Evolutionary conservation across 2,888 invertebrate genomes (phyloP).

Genomic region (Gryllus longicercus): DNA sequence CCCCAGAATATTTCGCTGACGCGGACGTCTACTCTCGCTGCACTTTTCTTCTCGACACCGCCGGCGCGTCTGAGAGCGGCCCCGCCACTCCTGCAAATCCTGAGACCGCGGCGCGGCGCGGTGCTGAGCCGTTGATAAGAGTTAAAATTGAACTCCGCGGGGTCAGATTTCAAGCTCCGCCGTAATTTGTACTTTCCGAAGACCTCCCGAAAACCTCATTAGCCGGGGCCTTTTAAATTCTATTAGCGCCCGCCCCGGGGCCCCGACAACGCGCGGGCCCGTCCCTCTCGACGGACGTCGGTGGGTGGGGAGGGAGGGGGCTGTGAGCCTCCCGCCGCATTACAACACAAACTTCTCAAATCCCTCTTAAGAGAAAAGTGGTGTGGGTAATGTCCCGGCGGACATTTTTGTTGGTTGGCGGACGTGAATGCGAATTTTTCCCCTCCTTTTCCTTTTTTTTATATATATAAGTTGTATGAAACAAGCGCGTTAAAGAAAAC

Average conservation of each 20-base stretch:
- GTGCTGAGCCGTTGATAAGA: not conserved
- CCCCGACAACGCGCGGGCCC: not conserved
- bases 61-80: not conserved
- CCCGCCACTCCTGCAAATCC: not conserved
- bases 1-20: slow-evolving; percentile 6
- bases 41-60: not conserved
- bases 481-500: not conserved
- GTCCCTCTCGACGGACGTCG: too few relatives aligned
- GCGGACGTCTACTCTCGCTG: not conserved
- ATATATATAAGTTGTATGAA: slow-evolving; percentile 23
- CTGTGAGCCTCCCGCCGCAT: not conserved
- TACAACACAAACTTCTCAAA: slow-evolving; percentile 18
- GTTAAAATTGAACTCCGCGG: not conserved
- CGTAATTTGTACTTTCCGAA: slow-evolving; percentile 1
- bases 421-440: slow-evolving; percentile 29
- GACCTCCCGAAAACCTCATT: not conserved
- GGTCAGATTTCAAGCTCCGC: slow-evolving; percentile 17
- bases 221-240: not conserved
- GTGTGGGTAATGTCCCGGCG: slow-evolving; percentile 25
- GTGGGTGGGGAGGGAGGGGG: not conserved
- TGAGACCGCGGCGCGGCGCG: not conserved
- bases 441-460: not conserved
- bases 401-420: slow-evolving; percentile 20
- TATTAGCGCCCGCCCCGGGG: not conserved
- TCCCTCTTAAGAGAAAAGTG: slow-evolving; percentile 24